Evolutionary conservation across 2,113 vertebrate genomes (phyloP).

Genomic region (Sturnus vulgaris): DNA sequence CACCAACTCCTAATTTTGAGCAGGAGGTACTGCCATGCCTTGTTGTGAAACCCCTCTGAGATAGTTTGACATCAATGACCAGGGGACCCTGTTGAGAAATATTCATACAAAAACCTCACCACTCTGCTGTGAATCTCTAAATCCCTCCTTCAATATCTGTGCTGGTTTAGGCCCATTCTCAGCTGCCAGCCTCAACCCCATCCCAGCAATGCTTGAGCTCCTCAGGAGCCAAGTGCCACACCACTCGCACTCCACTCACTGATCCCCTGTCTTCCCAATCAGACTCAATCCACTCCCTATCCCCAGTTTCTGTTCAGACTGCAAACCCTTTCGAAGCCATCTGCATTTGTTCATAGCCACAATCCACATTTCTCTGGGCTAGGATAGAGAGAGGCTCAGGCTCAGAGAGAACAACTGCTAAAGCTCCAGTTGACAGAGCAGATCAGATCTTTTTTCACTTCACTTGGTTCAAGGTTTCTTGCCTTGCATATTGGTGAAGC

Average conservation of each 20-base stretch:
- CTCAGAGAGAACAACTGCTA: not conserved
- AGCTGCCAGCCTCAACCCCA: not conserved
- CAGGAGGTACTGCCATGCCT: rapidly evolving
- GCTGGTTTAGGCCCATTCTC: not conserved
- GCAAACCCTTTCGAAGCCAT: not conserved
- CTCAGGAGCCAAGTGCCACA: not conserved
- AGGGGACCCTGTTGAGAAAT: not conserved
- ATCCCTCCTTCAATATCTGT: not conserved
- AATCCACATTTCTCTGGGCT: not conserved
- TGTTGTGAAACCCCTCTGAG: not conserved
- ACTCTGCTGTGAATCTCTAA: not conserved
- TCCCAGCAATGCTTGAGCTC: rapidly evolving
- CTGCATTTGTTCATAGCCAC: not conserved
- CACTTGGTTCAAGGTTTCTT: not conserved
- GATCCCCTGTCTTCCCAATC: not conserved
- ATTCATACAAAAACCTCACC: not conserved
- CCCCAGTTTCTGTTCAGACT: not conserved
- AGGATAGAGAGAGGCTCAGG: not conserved
- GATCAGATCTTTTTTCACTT: not conserved
- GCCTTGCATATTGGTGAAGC: not conserved
- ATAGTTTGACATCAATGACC: rapidly evolving
- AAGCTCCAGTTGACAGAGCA: not conserved
- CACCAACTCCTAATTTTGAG: not conserved
- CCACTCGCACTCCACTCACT: not conserved
- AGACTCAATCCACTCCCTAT: rapidly evolving